phyloP scores from a whole-genome alignment of 2,113 vertebrate genomes.

The Mungos mungo region DNA sequence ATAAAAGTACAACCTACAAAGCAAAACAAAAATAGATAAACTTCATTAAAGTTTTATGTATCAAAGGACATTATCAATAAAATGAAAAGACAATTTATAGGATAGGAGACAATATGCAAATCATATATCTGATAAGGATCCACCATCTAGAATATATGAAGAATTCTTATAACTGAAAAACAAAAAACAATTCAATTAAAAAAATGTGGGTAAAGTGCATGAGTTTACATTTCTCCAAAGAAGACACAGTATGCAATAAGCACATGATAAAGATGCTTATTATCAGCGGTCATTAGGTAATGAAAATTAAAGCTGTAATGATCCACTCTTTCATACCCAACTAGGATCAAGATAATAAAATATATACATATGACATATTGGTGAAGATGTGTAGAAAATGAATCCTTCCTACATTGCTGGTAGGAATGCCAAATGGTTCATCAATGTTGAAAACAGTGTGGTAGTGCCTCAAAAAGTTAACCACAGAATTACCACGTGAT shows the following conservation, averaged over 20 bases:
- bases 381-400: not conserved
- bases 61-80: not conserved
- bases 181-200: not conserved
- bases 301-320: not conserved
- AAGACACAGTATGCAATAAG: not conserved
- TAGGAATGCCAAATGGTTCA: not conserved
- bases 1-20: not conserved
- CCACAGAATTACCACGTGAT: not conserved
- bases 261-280: not conserved
- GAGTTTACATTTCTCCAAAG: not conserved
- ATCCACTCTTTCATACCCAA: not conserved
- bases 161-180: not conserved
- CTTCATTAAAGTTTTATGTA: not conserved
- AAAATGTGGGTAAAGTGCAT: not conserved
- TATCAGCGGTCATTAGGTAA: not conserved
- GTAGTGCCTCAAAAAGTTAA: not conserved
- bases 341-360: not conserved
- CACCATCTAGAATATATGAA: not conserved
- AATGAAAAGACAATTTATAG: not conserved
- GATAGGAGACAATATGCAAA: not conserved
- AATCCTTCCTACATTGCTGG: not conserved
- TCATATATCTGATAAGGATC: not conserved
- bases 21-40: not conserved
- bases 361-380: not conserved
- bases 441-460: not conserved